These are phyloP conservation scores for Helogale parvula DNA, from an alignment of 2,113 vertebrate species.

Conservation along the genomic window DNA sequence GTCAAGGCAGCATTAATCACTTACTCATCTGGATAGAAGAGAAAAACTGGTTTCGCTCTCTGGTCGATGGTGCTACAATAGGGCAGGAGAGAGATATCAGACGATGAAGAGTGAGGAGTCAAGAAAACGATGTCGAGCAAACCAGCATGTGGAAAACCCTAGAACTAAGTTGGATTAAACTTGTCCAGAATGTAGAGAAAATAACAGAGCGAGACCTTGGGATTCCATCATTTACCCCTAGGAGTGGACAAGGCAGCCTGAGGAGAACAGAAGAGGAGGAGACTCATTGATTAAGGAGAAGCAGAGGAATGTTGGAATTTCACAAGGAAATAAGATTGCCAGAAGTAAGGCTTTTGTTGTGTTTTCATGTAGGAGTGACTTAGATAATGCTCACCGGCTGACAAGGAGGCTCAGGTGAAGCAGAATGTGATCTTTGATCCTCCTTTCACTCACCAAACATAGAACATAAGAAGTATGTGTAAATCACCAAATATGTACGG, in stretches of 20 bases:
- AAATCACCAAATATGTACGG: not conserved
- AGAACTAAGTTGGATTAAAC: not conserved
- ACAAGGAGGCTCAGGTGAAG: not conserved
- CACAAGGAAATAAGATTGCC: not conserved
- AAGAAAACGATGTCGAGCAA: not conserved
- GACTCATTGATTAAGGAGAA: not conserved
- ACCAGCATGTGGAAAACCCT: not conserved
- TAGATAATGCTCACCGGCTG: not conserved
- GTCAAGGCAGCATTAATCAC: not conserved
- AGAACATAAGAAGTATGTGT: not conserved
- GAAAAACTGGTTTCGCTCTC: not conserved
- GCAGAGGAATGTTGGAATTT: not conserved
- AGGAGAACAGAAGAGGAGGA: not conserved
- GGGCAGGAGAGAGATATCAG: not conserved
- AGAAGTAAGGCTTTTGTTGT: not conserved
- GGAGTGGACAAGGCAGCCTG: not conserved
- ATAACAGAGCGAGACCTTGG: not conserved
- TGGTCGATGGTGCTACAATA: not conserved
- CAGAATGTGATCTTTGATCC: not conserved
- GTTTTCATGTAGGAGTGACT: not conserved
- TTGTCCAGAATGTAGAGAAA: constrained; percentile 3
- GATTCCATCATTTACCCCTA: not conserved
- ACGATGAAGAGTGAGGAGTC: not conserved
- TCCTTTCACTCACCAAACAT: not conserved
- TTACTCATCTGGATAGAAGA: not conserved